Evolutionary conservation across 2,888 invertebrate species (phyloP).

Genomic region (Aporophyla nigra): DNA sequence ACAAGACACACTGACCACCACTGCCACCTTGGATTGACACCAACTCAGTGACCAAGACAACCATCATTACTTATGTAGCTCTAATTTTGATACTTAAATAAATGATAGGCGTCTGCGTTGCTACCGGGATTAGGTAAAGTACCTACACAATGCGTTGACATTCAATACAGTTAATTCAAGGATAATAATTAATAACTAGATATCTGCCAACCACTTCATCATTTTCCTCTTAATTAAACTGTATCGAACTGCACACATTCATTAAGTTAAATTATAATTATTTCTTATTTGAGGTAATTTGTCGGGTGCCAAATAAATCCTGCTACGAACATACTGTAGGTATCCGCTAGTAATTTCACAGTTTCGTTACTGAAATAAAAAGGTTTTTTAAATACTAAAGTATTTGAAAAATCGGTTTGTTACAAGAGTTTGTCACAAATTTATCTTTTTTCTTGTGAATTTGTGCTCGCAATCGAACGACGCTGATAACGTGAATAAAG

Average conservation of each 20-base stretch:
- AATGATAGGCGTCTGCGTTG: neutral
- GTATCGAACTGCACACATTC: conserved; percentile 15
- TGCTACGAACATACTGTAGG: neutral
- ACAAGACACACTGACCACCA: neutral
- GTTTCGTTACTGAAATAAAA: neutral
- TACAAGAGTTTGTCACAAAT: neutral
- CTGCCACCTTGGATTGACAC: neutral
- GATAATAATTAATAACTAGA: conserved; percentile 20
- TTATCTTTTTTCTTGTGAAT: neutral
- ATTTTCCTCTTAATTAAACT: conserved; percentile 52
- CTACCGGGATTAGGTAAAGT: neutral
- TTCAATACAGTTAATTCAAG: conserved; percentile 38
- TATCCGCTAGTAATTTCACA: neutral
- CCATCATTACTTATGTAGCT: neutral
- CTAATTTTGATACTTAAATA: conserved; percentile 1
- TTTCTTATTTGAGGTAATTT: conserved; percentile 7
- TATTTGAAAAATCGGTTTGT: too few species aligned
- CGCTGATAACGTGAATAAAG: neutral
- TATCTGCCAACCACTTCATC: conserved; percentile 12
- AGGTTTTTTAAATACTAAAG: neutral
- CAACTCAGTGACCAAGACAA: neutral
- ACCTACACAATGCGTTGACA: conserved; percentile 24
- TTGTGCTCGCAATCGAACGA: neutral
- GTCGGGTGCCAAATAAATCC: too few species aligned
- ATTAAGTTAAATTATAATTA: conserved; percentile 30